A percentile compares a stretch with the other conserved stretches of the same genome.
Conservation (phyloP, 2,113 vertebrate genomes). For the Aphyosemion australe region DNA sequence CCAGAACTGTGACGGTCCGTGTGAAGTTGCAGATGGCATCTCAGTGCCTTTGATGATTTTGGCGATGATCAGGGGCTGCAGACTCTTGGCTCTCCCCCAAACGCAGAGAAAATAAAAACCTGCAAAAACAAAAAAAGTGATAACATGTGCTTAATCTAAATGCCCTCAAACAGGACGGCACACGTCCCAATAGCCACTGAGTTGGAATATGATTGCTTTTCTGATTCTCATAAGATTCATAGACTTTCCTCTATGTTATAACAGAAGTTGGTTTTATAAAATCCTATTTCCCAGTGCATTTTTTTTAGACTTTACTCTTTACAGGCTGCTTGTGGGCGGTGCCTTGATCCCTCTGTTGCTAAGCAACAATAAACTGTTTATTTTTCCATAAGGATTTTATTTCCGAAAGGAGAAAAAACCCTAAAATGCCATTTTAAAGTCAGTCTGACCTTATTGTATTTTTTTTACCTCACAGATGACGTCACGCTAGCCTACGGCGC, state of each 20-base stretch:
- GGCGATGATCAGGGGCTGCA: not conserved
- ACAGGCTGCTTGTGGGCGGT: not conserved
- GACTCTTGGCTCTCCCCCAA: not conserved
- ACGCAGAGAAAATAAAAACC: not conserved
- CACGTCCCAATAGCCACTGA: not conserved
- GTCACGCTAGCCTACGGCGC: not conserved
- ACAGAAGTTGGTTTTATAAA: no score
- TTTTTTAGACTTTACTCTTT: not conserved
- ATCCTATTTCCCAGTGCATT: no score
- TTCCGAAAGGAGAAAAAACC: not conserved
- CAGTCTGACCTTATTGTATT: not conserved
- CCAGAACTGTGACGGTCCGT: not conserved
- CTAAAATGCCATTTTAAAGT: not conserved
- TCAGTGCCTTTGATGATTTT: conserved; percentile 6
- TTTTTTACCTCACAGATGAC: not conserved
- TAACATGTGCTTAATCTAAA: no score
- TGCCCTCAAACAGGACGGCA: not conserved
- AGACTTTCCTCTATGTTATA: no score
- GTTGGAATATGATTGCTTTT: not conserved
- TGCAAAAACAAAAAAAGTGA: not conserved
- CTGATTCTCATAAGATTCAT: no score
- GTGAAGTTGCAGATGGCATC: conserved; percentile 4
- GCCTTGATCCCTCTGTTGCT: not conserved
- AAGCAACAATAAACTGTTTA: not conserved
- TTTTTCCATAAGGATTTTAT: not conserved